Percentiles rank a stretch among this genome's conserved stretches.
phyloP scores from a whole-genome alignment of 2,888 invertebrate species.

The Pedicia rivosa region DNA sequence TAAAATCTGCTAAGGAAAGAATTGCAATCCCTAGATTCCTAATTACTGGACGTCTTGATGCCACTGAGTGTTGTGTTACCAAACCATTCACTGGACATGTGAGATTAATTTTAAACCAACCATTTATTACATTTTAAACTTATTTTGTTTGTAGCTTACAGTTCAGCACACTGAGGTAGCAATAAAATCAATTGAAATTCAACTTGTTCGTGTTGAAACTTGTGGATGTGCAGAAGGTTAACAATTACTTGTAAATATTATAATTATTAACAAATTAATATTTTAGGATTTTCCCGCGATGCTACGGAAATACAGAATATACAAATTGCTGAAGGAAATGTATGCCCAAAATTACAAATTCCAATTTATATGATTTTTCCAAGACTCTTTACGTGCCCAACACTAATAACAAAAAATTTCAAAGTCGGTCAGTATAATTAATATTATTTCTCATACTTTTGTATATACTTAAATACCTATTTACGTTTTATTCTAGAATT shows the following conservation, averaged over 20 bases:
- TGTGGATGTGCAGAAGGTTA: constrained; percentile 88
- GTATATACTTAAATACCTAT: constrained; percentile 7
- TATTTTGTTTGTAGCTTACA: constrained; percentile 36
- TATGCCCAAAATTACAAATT: constrained; percentile 60
- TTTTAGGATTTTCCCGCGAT: constrained; percentile 22
- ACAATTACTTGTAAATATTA: constrained; percentile 59
- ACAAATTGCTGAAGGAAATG: constrained; percentile 90
- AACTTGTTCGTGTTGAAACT: constrained; percentile 87
- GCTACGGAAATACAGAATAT: constrained; percentile 98
- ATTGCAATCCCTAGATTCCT: constrained; percentile 66
- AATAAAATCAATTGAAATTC: constrained; percentile 86
- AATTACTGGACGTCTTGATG: constrained; percentile 67
- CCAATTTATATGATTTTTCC: constrained; percentile 95
- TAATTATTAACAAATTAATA: not conserved
- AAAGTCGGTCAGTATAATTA: constrained; percentile 61
- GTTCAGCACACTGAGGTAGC: constrained; percentile 68
- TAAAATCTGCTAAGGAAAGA: constrained; percentile 43
- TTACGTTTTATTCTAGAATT: constrained; percentile 56
- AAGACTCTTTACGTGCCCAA: constrained; percentile 86
- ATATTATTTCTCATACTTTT: constrained; percentile 8
- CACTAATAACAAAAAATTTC: constrained; percentile 76
- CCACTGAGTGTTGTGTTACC: constrained; percentile 66
- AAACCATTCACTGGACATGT: constrained; percentile 82
- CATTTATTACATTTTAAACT: not conserved
- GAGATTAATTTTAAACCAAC: constrained; percentile 9